Conservation (phyloP, 1,140 invertebrate species). For the Augochlora pura region DNA sequence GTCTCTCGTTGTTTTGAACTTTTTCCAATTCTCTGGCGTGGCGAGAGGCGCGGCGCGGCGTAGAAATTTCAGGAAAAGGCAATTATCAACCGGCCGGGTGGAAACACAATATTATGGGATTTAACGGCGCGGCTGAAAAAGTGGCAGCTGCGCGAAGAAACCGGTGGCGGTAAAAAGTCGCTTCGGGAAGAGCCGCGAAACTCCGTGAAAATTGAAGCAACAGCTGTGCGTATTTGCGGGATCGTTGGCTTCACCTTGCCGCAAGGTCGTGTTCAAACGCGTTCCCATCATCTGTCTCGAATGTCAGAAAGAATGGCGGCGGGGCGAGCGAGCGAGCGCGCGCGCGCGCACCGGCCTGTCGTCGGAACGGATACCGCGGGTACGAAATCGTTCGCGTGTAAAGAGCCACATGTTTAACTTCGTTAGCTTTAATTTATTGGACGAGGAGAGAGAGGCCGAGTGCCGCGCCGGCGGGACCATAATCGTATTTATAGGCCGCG, state of each 20-base stretch:
- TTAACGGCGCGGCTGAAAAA: slow-evolving; percentile 6
- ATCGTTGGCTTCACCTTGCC: slow-evolving; percentile 40
- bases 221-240: slow-evolving; percentile 38
- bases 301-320: slow-evolving; percentile 24
- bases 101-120: background rate
- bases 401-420: slow-evolving; percentile 4
- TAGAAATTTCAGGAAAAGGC: background rate
- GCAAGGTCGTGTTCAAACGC: slow-evolving; percentile 43
- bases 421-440: slow-evolving; percentile 17
- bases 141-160: background rate
- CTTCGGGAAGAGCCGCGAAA: slow-evolving; percentile 20
- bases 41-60: too few species aligned
- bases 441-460: background rate
- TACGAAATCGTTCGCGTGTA: slow-evolving; percentile 2
- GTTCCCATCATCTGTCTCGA: slow-evolving; percentile 38
- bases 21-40: background rate
- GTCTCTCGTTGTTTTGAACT: background rate
- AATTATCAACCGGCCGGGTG: background rate
- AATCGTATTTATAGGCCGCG: background rate
- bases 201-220: slow-evolving; percentile 42
- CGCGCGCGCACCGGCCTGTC: background rate
- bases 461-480: background rate
- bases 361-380: background rate
- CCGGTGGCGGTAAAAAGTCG: background rate
- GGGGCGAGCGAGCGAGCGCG: too few species aligned